Base-by-base conservation (phyloP, 2,797 vertebrate genomes). In the Mionectes olivaceus region DNA sequence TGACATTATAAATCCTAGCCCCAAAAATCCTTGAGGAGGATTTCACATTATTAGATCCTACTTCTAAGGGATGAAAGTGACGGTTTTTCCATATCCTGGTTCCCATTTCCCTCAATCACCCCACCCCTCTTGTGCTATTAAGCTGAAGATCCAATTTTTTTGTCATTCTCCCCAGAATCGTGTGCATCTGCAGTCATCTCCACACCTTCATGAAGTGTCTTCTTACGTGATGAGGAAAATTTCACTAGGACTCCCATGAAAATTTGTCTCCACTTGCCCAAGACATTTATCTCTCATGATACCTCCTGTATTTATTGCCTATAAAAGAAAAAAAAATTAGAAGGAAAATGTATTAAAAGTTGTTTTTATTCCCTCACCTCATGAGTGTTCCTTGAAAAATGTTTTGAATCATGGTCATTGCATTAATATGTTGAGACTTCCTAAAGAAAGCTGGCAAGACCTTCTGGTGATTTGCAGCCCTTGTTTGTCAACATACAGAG, bases 91-190 rank as follows among this genome's bases (percentile, higher is more conserved):
- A 52, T 77, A 78, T 84, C 59, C 16, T 28, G 32, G 35, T 59
- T 21, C 57, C 46, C 9, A 4, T 28, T 67, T 35, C 13, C 23
- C 17, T n/a, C 18, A 47, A 24, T 69, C 28, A 46, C 25, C 61
- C 49, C 16, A 19, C 69, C 46, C 13, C 17, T 71, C 57, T 79
- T 87, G 44, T 88, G 67, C 61, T 60, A 55, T 94, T 90, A 87
- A 95, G 90, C 27, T 79, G 70, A 95, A 96, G 69, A 89, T 91
- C 43, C 76, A 85, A 75, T 18, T 93, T 83, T 80, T 80, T 92
- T 94, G 65, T 87, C 71, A n/a, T 83, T 88, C 47, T 95, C 50
- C 67, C 33, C 78, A 81, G 91, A 49, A 96, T 49, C 17, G 17
- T 5, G 27, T 53, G 83, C 63, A 92, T 47, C 60, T 90, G 70